Evolutionary conservation across 2,888 invertebrate genomes (phyloP).

Genomic region (Belgica antarctica): DNA sequence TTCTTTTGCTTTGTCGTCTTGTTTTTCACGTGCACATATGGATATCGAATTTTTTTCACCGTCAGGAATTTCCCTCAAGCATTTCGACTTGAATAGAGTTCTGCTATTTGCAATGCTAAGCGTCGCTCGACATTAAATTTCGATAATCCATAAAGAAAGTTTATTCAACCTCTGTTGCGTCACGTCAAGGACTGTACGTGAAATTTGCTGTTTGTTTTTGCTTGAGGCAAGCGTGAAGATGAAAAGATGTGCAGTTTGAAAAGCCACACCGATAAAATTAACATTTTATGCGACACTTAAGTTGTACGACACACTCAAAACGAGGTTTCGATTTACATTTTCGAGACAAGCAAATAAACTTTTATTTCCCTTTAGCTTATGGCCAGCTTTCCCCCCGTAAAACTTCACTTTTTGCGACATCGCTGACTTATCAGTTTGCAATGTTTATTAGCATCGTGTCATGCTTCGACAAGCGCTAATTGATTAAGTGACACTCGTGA

Average conservation of each 20-base stretch:
- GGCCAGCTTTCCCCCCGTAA: background rate
- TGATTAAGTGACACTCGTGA: slow-evolving; percentile 1
- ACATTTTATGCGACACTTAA: background rate
- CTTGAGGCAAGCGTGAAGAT: no score
- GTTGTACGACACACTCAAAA: background rate
- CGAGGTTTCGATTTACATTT: slow-evolving; percentile 19
- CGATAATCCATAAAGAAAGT: background rate
- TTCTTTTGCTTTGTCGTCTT: background rate
- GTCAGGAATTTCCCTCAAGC: slow-evolving; percentile 4
- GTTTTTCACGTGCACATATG: background rate
- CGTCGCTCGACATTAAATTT: background rate
- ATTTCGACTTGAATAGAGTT: background rate
- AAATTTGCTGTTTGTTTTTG: no score
- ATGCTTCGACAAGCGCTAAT: background rate
- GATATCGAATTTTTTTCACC: background rate
- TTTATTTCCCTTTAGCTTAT: background rate
- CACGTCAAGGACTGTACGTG: background rate
- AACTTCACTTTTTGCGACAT: background rate
- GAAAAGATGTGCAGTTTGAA: no score
- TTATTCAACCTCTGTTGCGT: slow-evolving; percentile 4
- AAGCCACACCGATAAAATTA: background rate
- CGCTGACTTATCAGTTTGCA: slow-evolving; percentile 9
- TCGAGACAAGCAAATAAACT: background rate
- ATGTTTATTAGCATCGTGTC: background rate
- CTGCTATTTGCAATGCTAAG: background rate